These are phyloP conservation scores for Leptopilina syphax DNA, from an alignment of 2,888 invertebrate genomes.

Conservation along the genomic window DNA sequence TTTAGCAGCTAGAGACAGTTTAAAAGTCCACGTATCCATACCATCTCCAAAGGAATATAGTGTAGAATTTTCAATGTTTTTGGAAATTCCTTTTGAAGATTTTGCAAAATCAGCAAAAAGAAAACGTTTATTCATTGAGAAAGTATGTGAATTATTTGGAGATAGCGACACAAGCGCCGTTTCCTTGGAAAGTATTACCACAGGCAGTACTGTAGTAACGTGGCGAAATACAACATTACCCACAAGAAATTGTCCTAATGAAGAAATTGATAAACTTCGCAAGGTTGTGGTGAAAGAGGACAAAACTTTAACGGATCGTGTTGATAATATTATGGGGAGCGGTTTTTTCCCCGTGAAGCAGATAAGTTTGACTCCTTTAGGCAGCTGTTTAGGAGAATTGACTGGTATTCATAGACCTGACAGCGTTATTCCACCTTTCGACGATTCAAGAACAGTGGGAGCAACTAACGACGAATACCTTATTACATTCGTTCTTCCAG, in stretches of 20 bases:
- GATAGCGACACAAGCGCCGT: constrained; percentile 87
- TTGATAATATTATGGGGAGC: constrained; percentile 83
- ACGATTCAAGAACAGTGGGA: constrained; percentile 73
- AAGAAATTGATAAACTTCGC: constrained; percentile 86
- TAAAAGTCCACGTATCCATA: constrained; percentile 85
- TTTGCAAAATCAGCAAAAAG: constrained; percentile 85
- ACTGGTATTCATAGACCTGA: constrained; percentile 73
- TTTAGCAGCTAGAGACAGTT: constrained; percentile 85
- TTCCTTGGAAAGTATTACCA: constrained; percentile 84
- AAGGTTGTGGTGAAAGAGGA: constrained; percentile 85
- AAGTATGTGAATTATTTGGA: constrained; percentile 86
- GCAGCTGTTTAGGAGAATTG: constrained; percentile 78
- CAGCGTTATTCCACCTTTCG: constrained; percentile 67
- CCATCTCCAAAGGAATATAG: constrained; percentile 83
- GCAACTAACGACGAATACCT: constrained; percentile 82
- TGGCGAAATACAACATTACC: constrained; percentile 90
- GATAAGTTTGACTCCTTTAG: constrained; percentile 78
- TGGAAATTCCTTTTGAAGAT: constrained; percentile 84
- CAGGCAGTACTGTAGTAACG: constrained; percentile 84
- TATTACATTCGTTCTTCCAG: constrained; percentile 92
- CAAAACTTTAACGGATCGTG: constrained; percentile 79
- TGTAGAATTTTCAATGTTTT: constrained; percentile 88
- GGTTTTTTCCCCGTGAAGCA: constrained; percentile 82
- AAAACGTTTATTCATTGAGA: constrained; percentile 90
- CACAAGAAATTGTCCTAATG: constrained; percentile 86